phyloP scores from a whole-genome alignment of 2,797 vertebrate species.

The Euphonia xanthogaster region DNA sequence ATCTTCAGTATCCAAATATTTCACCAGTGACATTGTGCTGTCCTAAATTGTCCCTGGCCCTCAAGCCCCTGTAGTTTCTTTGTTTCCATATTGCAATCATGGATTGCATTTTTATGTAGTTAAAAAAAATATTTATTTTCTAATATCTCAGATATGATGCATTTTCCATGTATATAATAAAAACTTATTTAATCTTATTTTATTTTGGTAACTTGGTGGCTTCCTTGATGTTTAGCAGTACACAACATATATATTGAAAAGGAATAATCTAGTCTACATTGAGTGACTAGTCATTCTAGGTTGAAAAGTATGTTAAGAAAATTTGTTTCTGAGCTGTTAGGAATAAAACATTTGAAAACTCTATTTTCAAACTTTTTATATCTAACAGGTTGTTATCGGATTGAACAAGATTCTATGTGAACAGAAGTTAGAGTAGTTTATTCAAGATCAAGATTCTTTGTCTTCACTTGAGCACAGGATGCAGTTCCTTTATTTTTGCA shows the following conservation, averaged over 20 bases:
- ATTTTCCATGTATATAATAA: neutral
- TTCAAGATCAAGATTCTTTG: neutral
- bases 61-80: neutral
- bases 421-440: neutral
- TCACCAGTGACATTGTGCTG: neutral
- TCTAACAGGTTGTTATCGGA: neutral
- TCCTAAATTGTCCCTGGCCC: neutral
- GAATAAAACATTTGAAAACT: neutral
- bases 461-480: neutral
- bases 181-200: neutral
- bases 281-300: neutral
- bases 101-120: neutral
- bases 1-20: neutral
- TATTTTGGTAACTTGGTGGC: neutral
- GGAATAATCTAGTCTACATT: neutral
- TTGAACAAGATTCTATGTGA: neutral
- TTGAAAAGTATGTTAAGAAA: neutral
- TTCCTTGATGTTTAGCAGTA: neutral
- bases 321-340: neutral
- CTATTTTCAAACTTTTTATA: neutral
- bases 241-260: neutral
- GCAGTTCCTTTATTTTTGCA: neutral
- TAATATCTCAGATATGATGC: conserved; percentile 31
- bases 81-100: conserved; percentile 54
- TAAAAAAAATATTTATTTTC: conserved; percentile 13